Percentiles rank a stretch among this genome's conserved stretches.
These are phyloP conservation scores for Trididemnum clinides DNA, from an alignment of 23 tunicate genomes.

Conservation along the genomic window DNA sequence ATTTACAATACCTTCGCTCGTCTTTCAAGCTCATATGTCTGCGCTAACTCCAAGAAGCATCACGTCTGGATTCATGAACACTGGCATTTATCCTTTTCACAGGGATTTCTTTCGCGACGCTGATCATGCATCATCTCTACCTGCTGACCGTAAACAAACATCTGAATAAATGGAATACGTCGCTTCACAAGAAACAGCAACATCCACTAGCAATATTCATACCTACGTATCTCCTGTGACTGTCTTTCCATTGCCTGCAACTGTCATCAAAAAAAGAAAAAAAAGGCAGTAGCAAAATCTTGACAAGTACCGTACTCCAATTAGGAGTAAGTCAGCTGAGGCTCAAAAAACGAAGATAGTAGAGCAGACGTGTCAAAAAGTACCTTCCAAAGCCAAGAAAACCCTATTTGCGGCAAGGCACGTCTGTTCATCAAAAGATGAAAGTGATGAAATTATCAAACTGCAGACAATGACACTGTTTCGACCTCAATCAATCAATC, in stretches of 20 bases:
- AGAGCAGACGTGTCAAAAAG: background rate
- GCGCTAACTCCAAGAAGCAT: background rate
- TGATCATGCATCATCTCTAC: background rate
- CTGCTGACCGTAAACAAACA: background rate
- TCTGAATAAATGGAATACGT: no score
- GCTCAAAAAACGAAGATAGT: background rate
- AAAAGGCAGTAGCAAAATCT: background rate
- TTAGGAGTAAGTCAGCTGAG: background rate
- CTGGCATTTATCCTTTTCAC: background rate
- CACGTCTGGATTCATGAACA: background rate
- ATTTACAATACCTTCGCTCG: background rate
- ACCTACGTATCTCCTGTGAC: background rate
- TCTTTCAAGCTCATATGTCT: background rate
- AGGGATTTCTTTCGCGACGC: background rate
- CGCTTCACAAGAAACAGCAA: background rate
- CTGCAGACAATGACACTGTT: no score
- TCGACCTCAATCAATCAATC: no score
- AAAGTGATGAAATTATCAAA: background rate
- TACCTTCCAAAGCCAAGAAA: background rate
- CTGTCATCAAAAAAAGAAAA: background rate
- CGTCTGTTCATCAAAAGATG: background rate
- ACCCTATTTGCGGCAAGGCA: background rate
- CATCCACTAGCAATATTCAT: background rate
- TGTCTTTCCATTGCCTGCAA: background rate
- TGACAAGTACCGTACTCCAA: background rate